These are phyloP conservation scores for Lacanobia wlatinum DNA, from an alignment of 2,888 invertebrate species.

Conservation along the genomic window DNA sequence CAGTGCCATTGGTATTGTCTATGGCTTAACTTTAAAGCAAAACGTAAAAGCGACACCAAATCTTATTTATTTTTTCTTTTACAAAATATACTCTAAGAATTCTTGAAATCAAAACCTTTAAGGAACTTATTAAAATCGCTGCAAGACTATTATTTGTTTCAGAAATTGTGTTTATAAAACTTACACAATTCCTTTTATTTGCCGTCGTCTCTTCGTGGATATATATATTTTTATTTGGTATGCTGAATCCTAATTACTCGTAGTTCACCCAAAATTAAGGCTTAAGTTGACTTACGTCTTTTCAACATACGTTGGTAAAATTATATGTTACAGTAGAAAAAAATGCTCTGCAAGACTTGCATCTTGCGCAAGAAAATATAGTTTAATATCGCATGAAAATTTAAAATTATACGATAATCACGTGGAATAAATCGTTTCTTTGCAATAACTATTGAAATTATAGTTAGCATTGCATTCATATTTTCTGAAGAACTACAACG, in stretches of 20 bases:
- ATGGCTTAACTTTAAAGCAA: too few relatives aligned
- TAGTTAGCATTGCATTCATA: neutral
- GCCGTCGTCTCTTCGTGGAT: neutral
- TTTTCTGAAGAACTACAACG: neutral
- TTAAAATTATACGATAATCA: neutral
- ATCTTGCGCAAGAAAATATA: neutral
- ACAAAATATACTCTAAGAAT: neutral
- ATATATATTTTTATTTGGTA: too few relatives aligned
- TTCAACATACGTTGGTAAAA: neutral
- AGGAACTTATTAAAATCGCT: conserved; percentile 47
- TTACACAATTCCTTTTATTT: neutral
- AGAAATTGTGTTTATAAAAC: conserved; percentile 25
- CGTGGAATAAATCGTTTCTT: neutral
- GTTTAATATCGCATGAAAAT: neutral
- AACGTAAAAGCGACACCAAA: neutral
- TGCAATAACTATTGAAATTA: neutral
- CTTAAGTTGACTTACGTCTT: neutral
- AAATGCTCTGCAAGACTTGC: neutral
- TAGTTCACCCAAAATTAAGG: too few relatives aligned
- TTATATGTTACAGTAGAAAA: neutral
- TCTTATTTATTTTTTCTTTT: neutral
- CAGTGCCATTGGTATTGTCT: too few relatives aligned
- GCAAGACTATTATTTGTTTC: conserved; percentile 12
- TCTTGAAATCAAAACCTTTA: conserved; percentile 12
- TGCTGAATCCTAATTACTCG: too few relatives aligned